Evolutionary conservation across 2,888 invertebrate species (phyloP), one percentile per base, ranked within the genome.

Genomic region (Acrocera orbiculus): DNA sequence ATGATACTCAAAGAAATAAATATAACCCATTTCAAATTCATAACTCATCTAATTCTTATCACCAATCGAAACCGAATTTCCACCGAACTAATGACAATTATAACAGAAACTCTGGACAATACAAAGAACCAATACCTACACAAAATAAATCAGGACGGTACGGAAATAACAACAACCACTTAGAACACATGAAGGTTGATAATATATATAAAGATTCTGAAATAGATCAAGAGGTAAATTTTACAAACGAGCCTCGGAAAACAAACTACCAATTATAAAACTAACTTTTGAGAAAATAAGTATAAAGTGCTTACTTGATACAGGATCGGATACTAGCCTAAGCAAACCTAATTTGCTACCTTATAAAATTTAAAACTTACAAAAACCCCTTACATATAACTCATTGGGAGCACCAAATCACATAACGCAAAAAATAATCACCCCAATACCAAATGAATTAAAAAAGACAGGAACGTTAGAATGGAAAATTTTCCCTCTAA

Each of bases 161-260:
- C 9, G 10, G 4, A 22, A 4, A 22, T 3, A 8, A 22, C 8
- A 22, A 22, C 4, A 22, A 22, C 10, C 22, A 8, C 4, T 10
- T 22, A 10, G 22, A 22, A 22, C 22, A 8, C 10, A 22, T 22
- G 22, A n/a, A 22, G 10, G 8, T 22, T 5, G 22, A 22, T 22
- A 22, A 22, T 22, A 22, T 22, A 4, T 10, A 22, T 22, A 22
- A 4, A 22, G 22, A 5, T 10, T 10, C 8, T 7, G 22, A 23
- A 11, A 6, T 5, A 11, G 8, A 23, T 23, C 6, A 5, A n/a
- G 23, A n/a, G 3, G 23, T 23, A 23, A 23, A 23, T 23, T 23
- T 23, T 23, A 23, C 33, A 27, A 7, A 27, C 27, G 10, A 9
- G 16, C 27, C 90, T 28, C 92, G 92, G 39, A 82, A 90, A 36